Evolutionary conservation across 2,797 vertebrate species (phyloP).

Genomic region (Decapterus maruadsi): DNA sequence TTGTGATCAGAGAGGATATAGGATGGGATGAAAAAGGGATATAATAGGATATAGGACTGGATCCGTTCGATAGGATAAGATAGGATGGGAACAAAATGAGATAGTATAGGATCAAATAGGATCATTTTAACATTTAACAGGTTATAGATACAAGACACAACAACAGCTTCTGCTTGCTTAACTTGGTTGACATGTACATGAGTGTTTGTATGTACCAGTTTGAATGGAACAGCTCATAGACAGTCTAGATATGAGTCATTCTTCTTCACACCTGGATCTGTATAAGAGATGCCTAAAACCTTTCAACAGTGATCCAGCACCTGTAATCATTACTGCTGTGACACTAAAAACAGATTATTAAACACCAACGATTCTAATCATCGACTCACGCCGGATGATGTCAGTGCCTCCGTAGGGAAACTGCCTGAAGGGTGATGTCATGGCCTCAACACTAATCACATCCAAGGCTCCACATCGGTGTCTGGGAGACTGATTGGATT

Average conservation of each 20-base stretch:
- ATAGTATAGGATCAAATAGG: not conserved
- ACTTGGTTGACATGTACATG: slow-evolving; percentile 34
- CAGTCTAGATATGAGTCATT: slow-evolving; percentile 64
- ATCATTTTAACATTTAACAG: not conserved
- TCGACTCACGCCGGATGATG: slow-evolving; percentile 72
- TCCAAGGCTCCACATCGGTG: slow-evolving; percentile 53
- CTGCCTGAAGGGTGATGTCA: slow-evolving; percentile 66
- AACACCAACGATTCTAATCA: slow-evolving; percentile 57
- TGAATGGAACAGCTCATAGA: slow-evolving; percentile 35
- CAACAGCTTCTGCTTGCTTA: slow-evolving; percentile 21
- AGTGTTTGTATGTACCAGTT: slow-evolving; percentile 16
- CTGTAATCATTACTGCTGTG: slow-evolving; percentile 47
- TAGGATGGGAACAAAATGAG: too few relatives aligned
- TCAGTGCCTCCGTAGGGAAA: slow-evolving; percentile 64
- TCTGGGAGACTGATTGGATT: slow-evolving; percentile 71
- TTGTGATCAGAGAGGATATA: not conserved
- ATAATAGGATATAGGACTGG: too few relatives aligned
- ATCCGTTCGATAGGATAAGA: not conserved
- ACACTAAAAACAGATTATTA: slow-evolving; percentile 58
- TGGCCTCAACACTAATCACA: slow-evolving; percentile 64
- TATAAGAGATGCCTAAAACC: slow-evolving; percentile 46
- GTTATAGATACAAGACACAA: not conserved
- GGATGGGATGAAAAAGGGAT: too few relatives aligned
- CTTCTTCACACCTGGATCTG: slow-evolving; percentile 69
- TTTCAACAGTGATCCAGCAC: slow-evolving; percentile 23